These are phyloP conservation scores for Pseudopipra pipra DNA, from an alignment of 2,113 vertebrate species.

Conservation along the genomic window DNA sequence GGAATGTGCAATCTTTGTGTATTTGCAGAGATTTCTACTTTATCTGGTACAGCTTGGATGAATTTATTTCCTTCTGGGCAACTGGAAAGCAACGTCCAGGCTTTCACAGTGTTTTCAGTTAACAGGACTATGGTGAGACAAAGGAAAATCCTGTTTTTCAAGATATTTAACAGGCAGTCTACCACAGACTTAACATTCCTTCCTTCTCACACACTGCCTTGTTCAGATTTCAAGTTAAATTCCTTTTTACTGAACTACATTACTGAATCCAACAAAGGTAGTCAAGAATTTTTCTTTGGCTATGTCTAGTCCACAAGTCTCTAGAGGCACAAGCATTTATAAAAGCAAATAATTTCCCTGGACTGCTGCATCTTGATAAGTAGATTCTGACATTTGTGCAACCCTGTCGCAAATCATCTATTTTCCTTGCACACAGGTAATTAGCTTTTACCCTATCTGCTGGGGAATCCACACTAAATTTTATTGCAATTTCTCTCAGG, in stretches of 20 bases:
- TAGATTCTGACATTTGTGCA: background rate
- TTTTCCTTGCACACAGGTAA: background rate
- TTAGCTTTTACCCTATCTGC: background rate
- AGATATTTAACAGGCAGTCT: background rate
- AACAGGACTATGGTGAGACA: background rate
- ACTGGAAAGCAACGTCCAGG: background rate
- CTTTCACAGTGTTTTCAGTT: background rate
- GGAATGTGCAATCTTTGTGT: background rate
- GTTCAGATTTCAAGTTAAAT: slow-evolving; percentile 13
- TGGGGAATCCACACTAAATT: background rate
- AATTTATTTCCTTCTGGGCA: background rate
- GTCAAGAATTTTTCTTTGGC: background rate
- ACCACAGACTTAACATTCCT: background rate
- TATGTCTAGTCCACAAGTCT: background rate
- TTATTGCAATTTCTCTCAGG: background rate
- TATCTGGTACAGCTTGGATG: background rate
- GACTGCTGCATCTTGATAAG: background rate
- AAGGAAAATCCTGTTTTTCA: background rate
- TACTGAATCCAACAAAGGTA: background rate
- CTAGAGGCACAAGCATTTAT: background rate
- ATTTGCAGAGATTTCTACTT: background rate
- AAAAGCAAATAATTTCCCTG: background rate
- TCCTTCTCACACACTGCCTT: background rate
- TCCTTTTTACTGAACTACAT: background rate
- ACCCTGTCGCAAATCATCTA: background rate